A percentile compares a stretch with the other conserved stretches of the same genome.
These are phyloP conservation scores for Ptyas mucosa DNA, from an alignment of 2,113 vertebrate genomes.

Conservation along the genomic window DNA sequence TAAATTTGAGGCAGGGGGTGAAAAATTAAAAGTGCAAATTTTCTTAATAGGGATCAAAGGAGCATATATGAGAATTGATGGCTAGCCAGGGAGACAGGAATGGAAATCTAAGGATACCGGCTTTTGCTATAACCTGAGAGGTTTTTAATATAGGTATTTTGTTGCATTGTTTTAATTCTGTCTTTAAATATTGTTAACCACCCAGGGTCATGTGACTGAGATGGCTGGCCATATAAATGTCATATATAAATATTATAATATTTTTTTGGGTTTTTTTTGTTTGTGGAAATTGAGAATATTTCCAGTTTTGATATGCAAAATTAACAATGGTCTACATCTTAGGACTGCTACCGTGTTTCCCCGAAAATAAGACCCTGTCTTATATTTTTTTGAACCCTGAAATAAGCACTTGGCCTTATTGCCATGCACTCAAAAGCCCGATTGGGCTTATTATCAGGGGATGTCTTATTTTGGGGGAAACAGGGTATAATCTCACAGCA, in stretches of 20 bases:
- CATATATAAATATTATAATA: not conserved
- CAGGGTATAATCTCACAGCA: not conserved
- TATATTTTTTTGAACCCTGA: too few relatives aligned
- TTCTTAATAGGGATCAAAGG: not conserved
- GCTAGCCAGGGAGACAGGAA: not conserved
- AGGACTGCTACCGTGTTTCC: not conserved
- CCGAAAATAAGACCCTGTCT: too few relatives aligned
- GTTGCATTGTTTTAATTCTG: not conserved
- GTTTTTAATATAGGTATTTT: not conserved
- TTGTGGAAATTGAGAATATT: not conserved
- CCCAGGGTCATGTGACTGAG: not conserved
- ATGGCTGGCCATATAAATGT: not conserved
- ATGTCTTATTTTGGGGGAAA: too few relatives aligned
- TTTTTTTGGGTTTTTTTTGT: not conserved
- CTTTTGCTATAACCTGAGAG: not conserved
- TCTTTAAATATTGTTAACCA: not conserved
- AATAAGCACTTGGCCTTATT: too few relatives aligned
- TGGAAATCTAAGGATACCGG: not conserved
- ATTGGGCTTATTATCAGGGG: too few relatives aligned
- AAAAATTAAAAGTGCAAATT: not conserved
- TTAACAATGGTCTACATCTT: not conserved
- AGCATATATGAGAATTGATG: not conserved
- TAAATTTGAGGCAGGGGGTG: not conserved
- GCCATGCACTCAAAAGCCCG: too few relatives aligned
- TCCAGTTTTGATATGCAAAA: not conserved